A percentile compares a stretch with the other conserved stretches of the same genome.
phyloP scores from a whole-genome alignment of 2,888 invertebrate species.

The Oscheius sp. region DNA sequence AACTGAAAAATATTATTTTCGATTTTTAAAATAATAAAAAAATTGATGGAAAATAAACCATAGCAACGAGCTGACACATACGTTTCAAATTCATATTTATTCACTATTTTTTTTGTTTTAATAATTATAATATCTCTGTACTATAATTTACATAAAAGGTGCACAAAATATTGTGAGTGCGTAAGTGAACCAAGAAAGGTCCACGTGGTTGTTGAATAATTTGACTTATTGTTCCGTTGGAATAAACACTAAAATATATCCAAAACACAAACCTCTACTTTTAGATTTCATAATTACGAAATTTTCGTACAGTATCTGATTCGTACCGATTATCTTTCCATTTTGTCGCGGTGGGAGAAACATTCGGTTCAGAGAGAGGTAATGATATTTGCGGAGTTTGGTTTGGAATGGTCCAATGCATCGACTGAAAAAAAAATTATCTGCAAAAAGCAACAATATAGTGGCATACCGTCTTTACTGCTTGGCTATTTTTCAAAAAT shows the following conservation, averaged over 20 bases:
- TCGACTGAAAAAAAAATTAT: slow-evolving; percentile 23
- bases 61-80: background rate
- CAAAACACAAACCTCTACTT: background rate
- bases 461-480: slow-evolving; percentile 45
- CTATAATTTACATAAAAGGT: no score
- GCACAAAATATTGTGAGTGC: no score
- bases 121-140: no score
- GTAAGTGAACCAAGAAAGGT: no score
- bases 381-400: slow-evolving; percentile 16
- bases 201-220: no score
- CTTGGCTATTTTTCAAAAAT: slow-evolving; percentile 44
- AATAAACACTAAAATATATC: no score
- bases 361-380: no score
- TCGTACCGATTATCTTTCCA: slow-evolving; percentile 34
- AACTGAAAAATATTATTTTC: background rate
- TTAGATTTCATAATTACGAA: slow-evolving; percentile 37
- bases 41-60: background rate
- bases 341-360: background rate
- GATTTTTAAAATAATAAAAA: background rate
- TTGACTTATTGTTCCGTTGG: no score
- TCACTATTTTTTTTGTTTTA: no score
- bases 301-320: slow-evolving; percentile 17
- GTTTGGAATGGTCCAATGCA: slow-evolving; percentile 35
- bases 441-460: no score
- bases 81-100: background rate